These are phyloP conservation scores for Saguinus midas DNA, from an alignment of 2,113 vertebrate species.

Conservation along the genomic window DNA sequence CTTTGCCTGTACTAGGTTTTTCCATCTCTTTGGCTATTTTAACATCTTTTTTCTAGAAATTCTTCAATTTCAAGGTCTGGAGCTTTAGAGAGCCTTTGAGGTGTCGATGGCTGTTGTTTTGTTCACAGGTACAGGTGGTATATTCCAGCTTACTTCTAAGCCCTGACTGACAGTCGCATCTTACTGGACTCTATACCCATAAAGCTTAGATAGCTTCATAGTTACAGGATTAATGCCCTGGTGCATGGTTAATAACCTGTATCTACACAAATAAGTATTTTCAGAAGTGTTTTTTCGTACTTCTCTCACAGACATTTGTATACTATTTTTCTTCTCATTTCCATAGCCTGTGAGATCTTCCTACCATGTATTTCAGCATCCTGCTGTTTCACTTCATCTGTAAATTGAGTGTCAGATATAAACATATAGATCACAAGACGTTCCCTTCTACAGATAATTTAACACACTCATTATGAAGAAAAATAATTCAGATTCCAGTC, in stretches of 20 bases:
- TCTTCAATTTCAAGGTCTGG: background rate
- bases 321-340: background rate
- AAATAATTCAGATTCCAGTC: background rate
- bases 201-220: background rate
- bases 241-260: background rate
- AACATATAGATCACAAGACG: background rate
- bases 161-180: background rate
- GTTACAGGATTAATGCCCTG: background rate
- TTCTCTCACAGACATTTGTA: background rate
- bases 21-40: background rate
- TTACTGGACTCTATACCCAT: background rate
- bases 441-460: background rate
- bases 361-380: background rate
- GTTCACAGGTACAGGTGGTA: background rate
- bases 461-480: background rate
- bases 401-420: background rate
- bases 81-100: background rate
- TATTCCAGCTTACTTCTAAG: background rate
- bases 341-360: background rate
- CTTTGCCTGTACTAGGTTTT: background rate
- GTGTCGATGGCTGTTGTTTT: background rate
- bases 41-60: background rate
- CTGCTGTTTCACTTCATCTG: background rate
- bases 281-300: background rate
- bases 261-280: background rate